Base-by-base conservation (phyloP, 2,797 vertebrate genomes). In the Vultur gryphus region DNA sequence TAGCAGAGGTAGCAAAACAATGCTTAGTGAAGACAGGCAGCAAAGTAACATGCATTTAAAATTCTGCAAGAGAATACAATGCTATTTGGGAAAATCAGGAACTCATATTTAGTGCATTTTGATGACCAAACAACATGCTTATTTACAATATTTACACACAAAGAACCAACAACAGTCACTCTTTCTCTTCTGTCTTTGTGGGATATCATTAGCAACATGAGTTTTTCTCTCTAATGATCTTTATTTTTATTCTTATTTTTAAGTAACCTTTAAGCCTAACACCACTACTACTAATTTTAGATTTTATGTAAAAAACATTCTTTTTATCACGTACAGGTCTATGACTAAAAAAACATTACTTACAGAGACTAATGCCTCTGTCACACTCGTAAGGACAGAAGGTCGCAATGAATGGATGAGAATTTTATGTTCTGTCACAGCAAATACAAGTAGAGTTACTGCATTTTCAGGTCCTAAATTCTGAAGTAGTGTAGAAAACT, bases 391-490 rank as follows among this genome's bases (percentile, higher is more conserved):
- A 82, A 99, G 99, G 71, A 99, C 99, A 24, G 99, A 99, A 16
- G 99, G 99, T 44, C 99, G 98, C 71, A 99, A 94, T 9, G 99
- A 99, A 96, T 99, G 99, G 95, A 99, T 99, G 95, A 99, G 99
- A 97, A 99, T 99, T 98, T 99, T 99, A 97, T 99, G 99, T 93
- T 99, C 99, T 0, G 99, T 99, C 95, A 99, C 99, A 12, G 99
- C 99, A 97, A 99, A 98, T n/a, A 99, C 99, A 83, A 99, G 97
- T 78, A 99, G 98, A 51, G 99, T 99, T 93, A 99, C 98, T 6
- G 99, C 99, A 28, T 99, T 99, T 97, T 99, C 99, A 46, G 99
- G 99, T 75, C 99, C 99, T 81, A 99, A 98, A 95, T 99, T 99
- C 96, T 99, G 98, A n/a, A 99, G 98, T 93, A 99, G 98, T 19